Evolutionary conservation across 2,797 vertebrate species (phyloP).

Genomic region (Anguilla obscura): DNA sequence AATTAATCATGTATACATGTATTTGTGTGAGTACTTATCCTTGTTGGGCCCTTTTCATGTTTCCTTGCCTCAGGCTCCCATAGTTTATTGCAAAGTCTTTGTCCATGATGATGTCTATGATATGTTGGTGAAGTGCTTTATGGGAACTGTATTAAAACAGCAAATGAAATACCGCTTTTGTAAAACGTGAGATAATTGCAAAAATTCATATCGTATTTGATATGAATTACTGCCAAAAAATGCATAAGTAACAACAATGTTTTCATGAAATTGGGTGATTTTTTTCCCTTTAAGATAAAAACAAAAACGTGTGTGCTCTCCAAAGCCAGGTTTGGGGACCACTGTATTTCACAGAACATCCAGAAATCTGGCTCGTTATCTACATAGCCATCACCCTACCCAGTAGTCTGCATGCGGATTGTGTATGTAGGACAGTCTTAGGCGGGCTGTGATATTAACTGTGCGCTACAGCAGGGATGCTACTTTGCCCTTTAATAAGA

Average conservation of each 20-base stretch:
- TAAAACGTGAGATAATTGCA: neutral
- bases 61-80: neutral
- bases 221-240: neutral
- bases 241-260: neutral
- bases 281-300: neutral
- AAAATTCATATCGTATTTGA: neutral
- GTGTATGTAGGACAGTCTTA: neutral
- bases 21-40: neutral
- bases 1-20: neutral
- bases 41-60: neutral
- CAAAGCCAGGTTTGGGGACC: neutral
- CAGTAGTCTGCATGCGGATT: neutral
- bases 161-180: neutral
- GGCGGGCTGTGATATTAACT: neutral
- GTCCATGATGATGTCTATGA: neutral
- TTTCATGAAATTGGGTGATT: neutral
- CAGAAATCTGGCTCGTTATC: neutral
- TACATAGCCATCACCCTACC: too few species aligned
- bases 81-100: neutral
- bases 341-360: neutral
- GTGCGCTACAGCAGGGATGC: neutral
- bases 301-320: neutral
- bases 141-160: neutral
- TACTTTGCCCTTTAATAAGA: slow-evolving; percentile 35
- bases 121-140: neutral